These are phyloP conservation scores for Meganola albula DNA, from an alignment of 2,888 invertebrate genomes.

Conservation along the genomic window DNA sequence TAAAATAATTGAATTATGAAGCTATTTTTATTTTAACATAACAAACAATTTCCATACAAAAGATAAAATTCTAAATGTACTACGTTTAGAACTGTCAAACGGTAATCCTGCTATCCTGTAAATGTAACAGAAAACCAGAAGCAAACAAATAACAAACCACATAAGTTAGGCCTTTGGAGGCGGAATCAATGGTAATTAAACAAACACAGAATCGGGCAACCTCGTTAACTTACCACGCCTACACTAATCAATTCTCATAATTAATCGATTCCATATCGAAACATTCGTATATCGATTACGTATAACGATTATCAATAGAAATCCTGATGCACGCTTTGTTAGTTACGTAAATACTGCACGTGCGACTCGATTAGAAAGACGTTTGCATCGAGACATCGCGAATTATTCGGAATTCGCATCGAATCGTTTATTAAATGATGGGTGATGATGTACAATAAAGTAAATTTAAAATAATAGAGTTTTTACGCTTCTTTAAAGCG, in stretches of 20 bases:
- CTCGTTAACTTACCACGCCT: constrained; percentile 59
- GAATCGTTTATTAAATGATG: constrained; percentile 44
- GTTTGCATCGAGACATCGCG: constrained; percentile 22
- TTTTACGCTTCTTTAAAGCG: constrained; percentile 28
- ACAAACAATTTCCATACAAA: too few relatives aligned
- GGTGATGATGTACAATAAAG: constrained; percentile 39
- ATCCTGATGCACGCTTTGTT: constrained; percentile 23
- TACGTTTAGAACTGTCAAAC: too few relatives aligned
- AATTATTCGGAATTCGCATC: constrained; percentile 35
- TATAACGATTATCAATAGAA: constrained; percentile 27
- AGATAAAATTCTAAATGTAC: too few relatives aligned
- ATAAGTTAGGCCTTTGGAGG: too few relatives aligned
- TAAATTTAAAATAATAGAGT: constrained; percentile 37
- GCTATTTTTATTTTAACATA: too few relatives aligned
- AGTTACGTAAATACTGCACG: constrained; percentile 21
- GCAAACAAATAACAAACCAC: constrained; percentile 32
- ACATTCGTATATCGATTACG: constrained; percentile 44
- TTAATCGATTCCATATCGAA: constrained; percentile 47
- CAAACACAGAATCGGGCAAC: constrained; percentile 59
- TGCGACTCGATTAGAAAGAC: constrained; percentile 28
- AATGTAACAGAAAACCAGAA: constrained; percentile 42
- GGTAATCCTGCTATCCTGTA: too few relatives aligned
- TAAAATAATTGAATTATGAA: too few relatives aligned
- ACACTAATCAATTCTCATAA: constrained; percentile 61
- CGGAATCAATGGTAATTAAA: constrained; percentile 56